Evolutionary conservation across 53 echinoderm and acorn worm genomes (phyloP).

Genomic region (Arbacia lixula): DNA sequence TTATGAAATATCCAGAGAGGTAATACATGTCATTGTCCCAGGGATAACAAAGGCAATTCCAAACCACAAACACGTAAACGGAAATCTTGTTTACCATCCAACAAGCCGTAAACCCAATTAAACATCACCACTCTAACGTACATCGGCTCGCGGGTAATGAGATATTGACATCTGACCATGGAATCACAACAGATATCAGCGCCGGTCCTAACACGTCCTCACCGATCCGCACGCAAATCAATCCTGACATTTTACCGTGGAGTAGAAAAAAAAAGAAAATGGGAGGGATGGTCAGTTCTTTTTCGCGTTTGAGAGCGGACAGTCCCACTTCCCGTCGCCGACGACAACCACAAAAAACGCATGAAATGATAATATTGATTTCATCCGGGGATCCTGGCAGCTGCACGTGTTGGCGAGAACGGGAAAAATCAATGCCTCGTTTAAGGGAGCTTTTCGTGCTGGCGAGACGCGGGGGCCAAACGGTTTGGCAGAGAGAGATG

Average conservation of each 20-base stretch:
- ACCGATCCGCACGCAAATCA: not conserved
- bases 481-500: not conserved
- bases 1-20: no score
- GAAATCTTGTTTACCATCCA: no score
- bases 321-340: not conserved
- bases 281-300: not conserved
- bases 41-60: no score
- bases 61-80: no score
- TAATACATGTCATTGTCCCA: no score
- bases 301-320: not conserved
- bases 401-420: slow-evolving; percentile 30
- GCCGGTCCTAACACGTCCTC: no score
- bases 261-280: not conserved
- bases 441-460: slow-evolving; percentile 12
- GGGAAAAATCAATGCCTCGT: slow-evolving; percentile 54
- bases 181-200: no score
- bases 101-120: no score
- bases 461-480: not conserved
- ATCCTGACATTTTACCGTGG: slow-evolving; percentile 39
- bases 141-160: slow-evolving; percentile 9
- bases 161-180: slow-evolving; percentile 26
- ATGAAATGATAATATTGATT: slow-evolving; percentile 54
- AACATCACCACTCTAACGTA: no score
- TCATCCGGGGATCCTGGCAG: slow-evolving; percentile 24
- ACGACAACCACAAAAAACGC: slow-evolving; percentile 8